Percentiles rank a stretch among this genome's conserved stretches.
Evolutionary conservation across 2,888 invertebrate species (phyloP).

Genomic region (Phlogophora meticulosa): DNA sequence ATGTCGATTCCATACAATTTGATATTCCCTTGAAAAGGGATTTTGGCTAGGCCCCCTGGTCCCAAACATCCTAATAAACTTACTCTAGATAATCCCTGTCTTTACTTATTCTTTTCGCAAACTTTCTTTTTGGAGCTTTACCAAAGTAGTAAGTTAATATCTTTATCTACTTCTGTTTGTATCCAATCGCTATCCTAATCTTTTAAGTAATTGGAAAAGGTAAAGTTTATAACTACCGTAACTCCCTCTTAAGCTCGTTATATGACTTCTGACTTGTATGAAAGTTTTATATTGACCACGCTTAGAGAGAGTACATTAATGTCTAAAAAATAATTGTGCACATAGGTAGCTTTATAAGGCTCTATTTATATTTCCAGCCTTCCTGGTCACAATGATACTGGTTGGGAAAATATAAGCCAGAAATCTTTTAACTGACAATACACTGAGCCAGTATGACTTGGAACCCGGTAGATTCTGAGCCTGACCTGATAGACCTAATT

Average conservation of each 20-base stretch:
- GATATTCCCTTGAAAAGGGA: no score
- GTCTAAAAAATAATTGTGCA: neutral
- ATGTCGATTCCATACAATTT: no score
- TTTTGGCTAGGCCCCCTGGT: neutral
- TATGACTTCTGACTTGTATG: constrained; percentile 16
- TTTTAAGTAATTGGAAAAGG: neutral
- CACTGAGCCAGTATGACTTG: neutral
- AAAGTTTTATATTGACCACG: neutral
- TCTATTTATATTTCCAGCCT: neutral
- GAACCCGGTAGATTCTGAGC: no score
- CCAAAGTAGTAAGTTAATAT: neutral
- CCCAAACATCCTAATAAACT: neutral
- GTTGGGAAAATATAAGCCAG: neutral
- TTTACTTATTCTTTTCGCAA: neutral
- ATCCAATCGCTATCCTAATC: neutral
- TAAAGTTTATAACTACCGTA: constrained; percentile 22
- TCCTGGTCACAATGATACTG: no score
- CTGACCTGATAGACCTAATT: neutral
- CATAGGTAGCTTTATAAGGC: constrained; percentile 1
- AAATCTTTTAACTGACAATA: no score
- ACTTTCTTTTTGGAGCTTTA: neutral
- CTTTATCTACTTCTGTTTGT: neutral
- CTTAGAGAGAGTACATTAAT: neutral
- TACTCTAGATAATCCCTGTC: neutral
- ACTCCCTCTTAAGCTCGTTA: constrained; percentile 7